Evolutionary conservation across 2,797 vertebrate genomes (phyloP), one percentile per base, ranked within the genome.

Genomic region (Lemur catta): DNA sequence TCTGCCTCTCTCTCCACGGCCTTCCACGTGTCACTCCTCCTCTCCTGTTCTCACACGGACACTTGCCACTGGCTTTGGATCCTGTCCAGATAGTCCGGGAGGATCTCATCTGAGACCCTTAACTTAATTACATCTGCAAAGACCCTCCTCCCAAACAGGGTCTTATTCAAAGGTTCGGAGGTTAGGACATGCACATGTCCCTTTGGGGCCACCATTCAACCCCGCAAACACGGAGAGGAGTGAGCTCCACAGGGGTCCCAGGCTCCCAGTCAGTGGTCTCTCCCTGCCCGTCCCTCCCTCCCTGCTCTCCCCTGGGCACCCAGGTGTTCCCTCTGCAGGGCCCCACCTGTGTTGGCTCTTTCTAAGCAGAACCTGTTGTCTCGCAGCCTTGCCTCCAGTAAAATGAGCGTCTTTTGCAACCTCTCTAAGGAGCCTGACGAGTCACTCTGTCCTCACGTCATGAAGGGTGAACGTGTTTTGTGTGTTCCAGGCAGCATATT

Each of bases 401-500:
- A n/a, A 30, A 46, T 10, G 1, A 30, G 10, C 24, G 0, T 8
- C 1, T 24, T 35, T 12, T 24, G 28, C 52, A 35, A 7, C 76
- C 28, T 24, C 0, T 33, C 33, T 28, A 30, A 41, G 26, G 2
- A 1, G 55, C 48, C 38, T 0, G n/a, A 14, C 3, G 26, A 43
- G 18, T 22, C 63, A 2, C 0, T 35, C 79, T 10, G 8, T 38
- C 22, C 43, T 57, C 63, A 0, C 0, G 2, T 33, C 52, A 1
- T 7, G 4, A 61, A 50, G 18, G 24, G 17, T 0, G 59, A 38
- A 10, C 30, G 0, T 1, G 41, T 10, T 43, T 9, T 41, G 24
- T 26, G 55, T 1, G 0, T 59, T 61, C 69, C 72, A 52, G 24
- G 33, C 52, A 0, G 24, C 0, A n/a, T 3, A 24, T 0, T 1